Percentiles rank a stretch among this genome's conserved stretches.
These are phyloP conservation scores for Pachliopta kotzebuea DNA, from an alignment of 2,888 invertebrate genomes.

Conservation along the genomic window DNA sequence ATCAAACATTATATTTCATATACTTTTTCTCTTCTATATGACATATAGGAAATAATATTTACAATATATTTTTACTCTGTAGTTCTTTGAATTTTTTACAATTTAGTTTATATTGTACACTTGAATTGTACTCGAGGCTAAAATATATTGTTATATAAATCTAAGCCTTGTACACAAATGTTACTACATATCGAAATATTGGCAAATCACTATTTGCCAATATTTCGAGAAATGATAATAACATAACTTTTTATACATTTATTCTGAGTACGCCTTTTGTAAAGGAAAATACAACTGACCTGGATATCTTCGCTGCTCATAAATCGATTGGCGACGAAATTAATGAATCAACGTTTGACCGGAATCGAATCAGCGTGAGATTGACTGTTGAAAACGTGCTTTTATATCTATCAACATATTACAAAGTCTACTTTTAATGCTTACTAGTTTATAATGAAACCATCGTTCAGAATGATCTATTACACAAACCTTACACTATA, in stretches of 20 bases:
- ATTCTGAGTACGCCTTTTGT: neutral
- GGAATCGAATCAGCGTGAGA: neutral
- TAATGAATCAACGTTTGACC: constrained; percentile 17
- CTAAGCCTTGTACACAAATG: neutral
- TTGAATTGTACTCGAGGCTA: too few relatives aligned
- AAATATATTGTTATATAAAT: too few relatives aligned
- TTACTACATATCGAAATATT: neutral
- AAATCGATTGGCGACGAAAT: constrained; percentile 14
- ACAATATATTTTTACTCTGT: too few relatives aligned
- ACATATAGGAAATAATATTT: too few relatives aligned
- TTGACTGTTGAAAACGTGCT: neutral
- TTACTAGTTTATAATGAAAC: neutral
- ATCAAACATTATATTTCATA: too few relatives aligned
- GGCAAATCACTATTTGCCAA: neutral
- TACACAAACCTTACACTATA: neutral
- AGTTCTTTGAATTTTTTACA: too few relatives aligned
- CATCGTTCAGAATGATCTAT: too few relatives aligned
- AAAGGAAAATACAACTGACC: constrained; percentile 6
- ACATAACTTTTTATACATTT: neutral
- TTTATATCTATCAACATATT: neutral
- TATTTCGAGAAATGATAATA: neutral
- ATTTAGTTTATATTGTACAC: too few relatives aligned
- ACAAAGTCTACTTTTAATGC: too few relatives aligned
- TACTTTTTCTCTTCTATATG: too few relatives aligned
- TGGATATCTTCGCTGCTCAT: constrained; percentile 3